Evolutionary conservation across 2,888 invertebrate genomes (phyloP), one percentile per base, ranked within the genome.

Genomic region (Ormia ochracea): DNA sequence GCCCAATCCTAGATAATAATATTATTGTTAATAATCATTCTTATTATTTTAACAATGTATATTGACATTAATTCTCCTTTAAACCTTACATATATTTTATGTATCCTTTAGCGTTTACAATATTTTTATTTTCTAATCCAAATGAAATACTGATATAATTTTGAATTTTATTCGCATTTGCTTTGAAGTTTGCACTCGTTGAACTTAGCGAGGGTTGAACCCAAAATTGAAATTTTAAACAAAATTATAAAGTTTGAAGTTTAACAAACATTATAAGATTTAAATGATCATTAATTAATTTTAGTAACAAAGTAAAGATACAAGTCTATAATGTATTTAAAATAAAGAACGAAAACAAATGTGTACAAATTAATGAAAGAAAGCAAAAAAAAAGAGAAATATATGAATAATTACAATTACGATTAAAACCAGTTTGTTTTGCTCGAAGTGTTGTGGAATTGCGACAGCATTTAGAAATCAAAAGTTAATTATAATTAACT

Each of bases 321-420:
- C 33, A 66, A 66, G 14, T 43, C 50, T 31, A 41, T 70, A 41
- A 70, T 59, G 52, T 72, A 72, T 63, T 77, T 74, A 79, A 74
- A 63, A 52, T 23, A 73, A 72, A 68, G 19, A 38, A 33, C 69
- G 65, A 61, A 52, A 61, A 61, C 52, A 54, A 61, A 72, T 79
- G 78, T 80, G 80, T 80, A 80, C 80, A 80, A 80, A 80, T 73
- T 72, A 80, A 80, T 63, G 75, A 66, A 80, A n/a, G n/a, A n/a
- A n/a, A n/a, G n/a, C n/a, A 63, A 58, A 38, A 66, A 56, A 56
- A 58, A 65, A 23, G 6, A 23, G 12, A 23, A 48, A 48, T 0
- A 48, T 23, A 50, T 14, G 28, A 7, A 14, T 14, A 28, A 19
- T 21, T 19, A 23, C 2, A 52, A 61, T 33, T 66, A 66, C 45